Conservation (phyloP, 2,797 vertebrate genomes). For the Ciconia nigra region DNA sequence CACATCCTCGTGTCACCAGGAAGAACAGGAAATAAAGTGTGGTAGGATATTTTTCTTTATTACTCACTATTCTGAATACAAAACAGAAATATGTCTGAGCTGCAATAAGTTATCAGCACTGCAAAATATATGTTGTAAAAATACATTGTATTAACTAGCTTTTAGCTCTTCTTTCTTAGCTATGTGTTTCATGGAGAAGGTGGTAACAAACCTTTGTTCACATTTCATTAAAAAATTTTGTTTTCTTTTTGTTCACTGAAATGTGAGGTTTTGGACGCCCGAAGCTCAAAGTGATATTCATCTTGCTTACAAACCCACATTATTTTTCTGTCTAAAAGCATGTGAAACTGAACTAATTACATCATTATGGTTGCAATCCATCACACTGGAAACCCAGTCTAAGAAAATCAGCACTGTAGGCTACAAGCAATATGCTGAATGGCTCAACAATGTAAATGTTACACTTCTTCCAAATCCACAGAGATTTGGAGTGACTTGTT, state of each 20-base stretch:
- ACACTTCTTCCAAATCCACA: background rate
- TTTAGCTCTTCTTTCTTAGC: background rate
- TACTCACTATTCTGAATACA: background rate
- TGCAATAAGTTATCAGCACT: background rate
- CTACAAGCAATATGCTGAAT: background rate
- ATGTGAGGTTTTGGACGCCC: background rate
- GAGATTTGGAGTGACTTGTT: background rate
- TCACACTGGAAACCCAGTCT: background rate
- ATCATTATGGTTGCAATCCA: background rate
- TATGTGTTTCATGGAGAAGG: background rate
- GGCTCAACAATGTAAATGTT: background rate
- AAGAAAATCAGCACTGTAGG: background rate
- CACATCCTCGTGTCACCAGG: background rate
- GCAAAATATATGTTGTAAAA: background rate
- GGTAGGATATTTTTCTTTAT: background rate
- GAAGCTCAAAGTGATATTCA: background rate
- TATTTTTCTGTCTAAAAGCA: background rate
- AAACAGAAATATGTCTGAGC: background rate
- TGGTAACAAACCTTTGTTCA: background rate
- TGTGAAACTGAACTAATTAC: background rate
- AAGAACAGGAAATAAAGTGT: background rate
- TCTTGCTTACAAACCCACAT: background rate
- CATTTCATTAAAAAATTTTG: background rate
- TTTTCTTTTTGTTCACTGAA: background rate
- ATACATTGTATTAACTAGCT: background rate